These are phyloP conservation scores for Volucella bombylans DNA, from an alignment of 2,888 invertebrate genomes.

Conservation along the genomic window DNA sequence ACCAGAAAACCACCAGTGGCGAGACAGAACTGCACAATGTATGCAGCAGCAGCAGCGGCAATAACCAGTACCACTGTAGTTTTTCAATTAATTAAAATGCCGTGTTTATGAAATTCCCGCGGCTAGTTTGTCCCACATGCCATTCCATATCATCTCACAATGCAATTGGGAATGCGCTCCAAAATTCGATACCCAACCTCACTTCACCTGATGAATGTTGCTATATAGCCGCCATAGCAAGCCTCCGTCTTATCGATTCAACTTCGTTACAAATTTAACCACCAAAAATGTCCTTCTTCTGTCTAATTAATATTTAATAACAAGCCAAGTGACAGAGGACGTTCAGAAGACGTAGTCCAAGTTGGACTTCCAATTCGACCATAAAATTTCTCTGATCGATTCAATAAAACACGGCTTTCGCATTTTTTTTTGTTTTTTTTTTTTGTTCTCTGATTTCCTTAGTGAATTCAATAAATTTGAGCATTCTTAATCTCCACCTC, in stretches of 20 bases:
- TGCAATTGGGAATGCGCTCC: conserved; percentile 66
- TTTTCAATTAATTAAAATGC: conserved; percentile 72
- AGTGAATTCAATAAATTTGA: conserved; percentile 71
- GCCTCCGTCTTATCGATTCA: conserved; percentile 55
- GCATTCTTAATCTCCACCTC: conserved; percentile 69
- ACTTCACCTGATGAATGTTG: not conserved
- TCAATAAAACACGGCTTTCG: conserved; percentile 73
- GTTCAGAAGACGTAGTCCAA: conserved; percentile 30
- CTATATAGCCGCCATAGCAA: conserved; percentile 1
- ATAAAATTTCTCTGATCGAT: conserved; percentile 65
- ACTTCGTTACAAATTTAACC: conserved; percentile 73
- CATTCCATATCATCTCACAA: conserved; percentile 61
- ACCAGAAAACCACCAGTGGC: conserved; percentile 36
- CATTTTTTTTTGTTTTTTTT: conserved; percentile 48
- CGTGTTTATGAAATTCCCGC: conserved; percentile 69
- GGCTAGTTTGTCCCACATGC: conserved; percentile 63
- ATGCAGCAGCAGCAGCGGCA: conserved; percentile 26
- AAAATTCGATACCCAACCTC: conserved; percentile 55
- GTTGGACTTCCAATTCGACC: not conserved
- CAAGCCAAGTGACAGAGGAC: conserved; percentile 56
- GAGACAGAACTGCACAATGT: conserved; percentile 9
- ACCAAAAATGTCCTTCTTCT: conserved; percentile 69
- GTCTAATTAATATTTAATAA: conserved; percentile 74
- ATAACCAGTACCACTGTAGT: conserved; percentile 30
- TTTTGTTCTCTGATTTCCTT: not conserved